A percentile compares a stretch with the other conserved stretches of the same genome.
Conservation (phyloP, 2,888 invertebrate genomes). For the Erebia ligea region DNA sequence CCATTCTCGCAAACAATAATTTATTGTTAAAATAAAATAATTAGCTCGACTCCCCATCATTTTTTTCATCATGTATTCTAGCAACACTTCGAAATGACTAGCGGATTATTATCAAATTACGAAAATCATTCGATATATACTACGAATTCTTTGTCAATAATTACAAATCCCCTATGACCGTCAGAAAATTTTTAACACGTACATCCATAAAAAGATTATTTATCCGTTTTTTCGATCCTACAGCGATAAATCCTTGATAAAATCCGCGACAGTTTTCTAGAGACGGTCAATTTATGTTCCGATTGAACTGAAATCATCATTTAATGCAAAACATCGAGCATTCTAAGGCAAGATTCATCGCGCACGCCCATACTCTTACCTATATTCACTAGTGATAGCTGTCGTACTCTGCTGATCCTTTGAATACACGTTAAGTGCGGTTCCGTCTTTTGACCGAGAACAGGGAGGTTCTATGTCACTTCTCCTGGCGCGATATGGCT, state of each 20-base stretch:
- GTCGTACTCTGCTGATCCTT: background rate
- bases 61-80: background rate
- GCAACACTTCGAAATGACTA: constrained; percentile 37
- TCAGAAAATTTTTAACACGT: background rate
- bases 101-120: constrained; percentile 25
- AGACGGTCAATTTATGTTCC: background rate
- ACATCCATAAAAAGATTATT: too few species aligned
- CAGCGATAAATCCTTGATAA: too few species aligned
- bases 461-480: constrained; percentile 52
- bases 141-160: background rate
- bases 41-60: background rate
- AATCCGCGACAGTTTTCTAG: background rate
- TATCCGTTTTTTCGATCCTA: too few species aligned
- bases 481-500: constrained; percentile 84
- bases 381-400: constrained; percentile 2
- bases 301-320: constrained; percentile 9
- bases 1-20: constrained; percentile 22
- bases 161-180: background rate
- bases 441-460: constrained; percentile 18
- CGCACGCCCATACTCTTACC: constrained; percentile 19
- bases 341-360: constrained; percentile 33
- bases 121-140: constrained; percentile 1
- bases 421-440: constrained; percentile 12
- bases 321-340: background rate
- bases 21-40: background rate